Evolutionary conservation across 2,888 invertebrate genomes (phyloP).

Genomic region (Limnephilus rhombicus): DNA sequence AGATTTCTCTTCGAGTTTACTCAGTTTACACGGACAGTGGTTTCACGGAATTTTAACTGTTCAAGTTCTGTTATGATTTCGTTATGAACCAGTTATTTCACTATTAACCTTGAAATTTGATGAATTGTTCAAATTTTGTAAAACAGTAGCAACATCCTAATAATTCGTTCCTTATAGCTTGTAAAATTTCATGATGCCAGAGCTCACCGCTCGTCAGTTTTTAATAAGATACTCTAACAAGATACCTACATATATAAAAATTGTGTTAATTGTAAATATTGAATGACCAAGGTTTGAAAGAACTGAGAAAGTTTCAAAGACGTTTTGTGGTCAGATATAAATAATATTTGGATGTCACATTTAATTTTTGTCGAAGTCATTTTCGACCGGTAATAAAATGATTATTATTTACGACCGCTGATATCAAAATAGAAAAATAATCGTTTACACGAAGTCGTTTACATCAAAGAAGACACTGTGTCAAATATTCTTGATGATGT

Average conservation of each 20-base stretch:
- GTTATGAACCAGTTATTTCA: too few relatives aligned
- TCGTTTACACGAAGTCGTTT: slow-evolving; percentile 12
- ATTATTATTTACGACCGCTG: slow-evolving; percentile 31
- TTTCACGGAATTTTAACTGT: too few relatives aligned
- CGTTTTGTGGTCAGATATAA: slow-evolving; percentile 1
- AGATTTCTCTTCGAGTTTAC: too few relatives aligned
- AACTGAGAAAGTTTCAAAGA: neutral
- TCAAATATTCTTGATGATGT: slow-evolving; percentile 23
- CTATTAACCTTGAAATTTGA: too few relatives aligned
- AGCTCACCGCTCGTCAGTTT: neutral
- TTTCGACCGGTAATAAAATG: neutral
- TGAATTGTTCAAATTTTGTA: too few relatives aligned
- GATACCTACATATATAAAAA: neutral
- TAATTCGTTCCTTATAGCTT: neutral
- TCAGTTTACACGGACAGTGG: too few relatives aligned
- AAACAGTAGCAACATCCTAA: too few relatives aligned
- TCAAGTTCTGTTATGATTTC: too few relatives aligned
- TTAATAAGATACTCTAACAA: neutral
- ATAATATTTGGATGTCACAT: neutral
- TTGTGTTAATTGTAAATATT: neutral
- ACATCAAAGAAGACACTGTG: slow-evolving; percentile 34
- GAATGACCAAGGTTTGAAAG: neutral
- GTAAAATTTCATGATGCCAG: neutral
- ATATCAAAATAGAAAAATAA: slow-evolving; percentile 16
- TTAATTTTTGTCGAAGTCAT: slow-evolving; percentile 32